Evolutionary conservation across 2,113 vertebrate genomes (phyloP).

Genomic region (Meleagris gallopavo): DNA sequence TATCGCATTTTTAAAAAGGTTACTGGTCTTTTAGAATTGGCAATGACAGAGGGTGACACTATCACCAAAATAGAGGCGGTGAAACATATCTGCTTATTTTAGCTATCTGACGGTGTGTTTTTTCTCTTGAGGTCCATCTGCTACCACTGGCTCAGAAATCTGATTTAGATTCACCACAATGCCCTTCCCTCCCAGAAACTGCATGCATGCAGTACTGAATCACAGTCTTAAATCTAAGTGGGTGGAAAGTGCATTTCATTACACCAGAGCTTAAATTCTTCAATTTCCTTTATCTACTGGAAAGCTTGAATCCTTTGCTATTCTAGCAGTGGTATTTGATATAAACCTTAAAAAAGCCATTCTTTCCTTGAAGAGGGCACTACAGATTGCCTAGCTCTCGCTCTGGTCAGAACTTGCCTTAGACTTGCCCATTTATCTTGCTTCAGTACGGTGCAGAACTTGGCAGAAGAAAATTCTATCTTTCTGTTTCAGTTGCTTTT

Average conservation of each 20-base stretch:
- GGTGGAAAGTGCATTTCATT: constrained; percentile 52
- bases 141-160: constrained; percentile 43
- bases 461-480: not conserved
- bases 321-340: not conserved
- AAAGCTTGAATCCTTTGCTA: not conserved
- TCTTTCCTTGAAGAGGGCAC: not conserved
- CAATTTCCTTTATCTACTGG: not conserved
- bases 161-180: constrained; percentile 35
- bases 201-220: constrained; percentile 48
- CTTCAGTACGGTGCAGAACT: not conserved
- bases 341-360: constrained; percentile 7
- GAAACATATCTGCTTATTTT: constrained; percentile 51
- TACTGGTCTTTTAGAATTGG: constrained; percentile 29
- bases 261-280: constrained; percentile 27
- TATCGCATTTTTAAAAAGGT: not conserved
- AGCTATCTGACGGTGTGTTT: constrained; percentile 14
- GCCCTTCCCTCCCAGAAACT: constrained; percentile 30
- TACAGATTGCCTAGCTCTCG: not conserved
- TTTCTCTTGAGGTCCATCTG: constrained; percentile 56
- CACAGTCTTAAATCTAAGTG: constrained; percentile 47
- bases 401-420: not conserved
- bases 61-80: not conserved
- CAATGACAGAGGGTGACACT: constrained; percentile 21
- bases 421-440: not conserved
- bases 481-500: not conserved